Evolutionary conservation across 2,888 invertebrate species (phyloP), one percentile per base, ranked within the genome.

Genomic region (Macaria notata): DNA sequence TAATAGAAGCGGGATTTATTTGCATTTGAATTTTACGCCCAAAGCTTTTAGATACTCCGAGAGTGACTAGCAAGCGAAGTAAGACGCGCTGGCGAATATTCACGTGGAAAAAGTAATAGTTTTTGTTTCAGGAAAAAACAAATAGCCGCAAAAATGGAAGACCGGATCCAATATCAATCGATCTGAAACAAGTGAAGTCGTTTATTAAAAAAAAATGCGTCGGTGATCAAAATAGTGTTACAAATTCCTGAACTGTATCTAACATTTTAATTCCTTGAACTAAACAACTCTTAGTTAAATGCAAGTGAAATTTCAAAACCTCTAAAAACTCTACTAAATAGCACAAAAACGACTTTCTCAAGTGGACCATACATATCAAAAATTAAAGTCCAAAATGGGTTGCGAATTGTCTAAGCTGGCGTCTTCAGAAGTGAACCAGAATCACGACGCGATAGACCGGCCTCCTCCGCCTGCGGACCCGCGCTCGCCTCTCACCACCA

Each of bases 401-500:
- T 96, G 96, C 84, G 94, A 95, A 80, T 83, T 96, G 69, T 93
- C 95, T 38, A 95, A 95, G 81, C 84, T 95, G 69, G 94, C 94
- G n/a, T 75, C 92, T 33, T 89, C 93, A 53, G 92, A 92, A 67
- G 64, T 86, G 61, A 76, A 78, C 66, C 75, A 41, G 5, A 38
- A 76, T 65, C 70, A 77, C 65, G 86, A 83, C 73, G 86, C 79
- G 9, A 91, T 93, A 56, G 92, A 93, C 43, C 92, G 94, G 9
- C 94, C 94, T 0, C 94, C 95, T 0, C 94, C 94, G 3, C 92
- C 94, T 9, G 92, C 94, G 0, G 97, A 97, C 82, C 95, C 96
- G 8, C 90, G 96, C 68, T 94, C 97, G 41, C 97, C 97, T 0
- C 90, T 97, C 54, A 96, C 95, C 0, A 94, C 95, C 4, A 95